phyloP scores from a whole-genome alignment of 2,888 invertebrate genomes.

The Corythucha ciliata region DNA sequence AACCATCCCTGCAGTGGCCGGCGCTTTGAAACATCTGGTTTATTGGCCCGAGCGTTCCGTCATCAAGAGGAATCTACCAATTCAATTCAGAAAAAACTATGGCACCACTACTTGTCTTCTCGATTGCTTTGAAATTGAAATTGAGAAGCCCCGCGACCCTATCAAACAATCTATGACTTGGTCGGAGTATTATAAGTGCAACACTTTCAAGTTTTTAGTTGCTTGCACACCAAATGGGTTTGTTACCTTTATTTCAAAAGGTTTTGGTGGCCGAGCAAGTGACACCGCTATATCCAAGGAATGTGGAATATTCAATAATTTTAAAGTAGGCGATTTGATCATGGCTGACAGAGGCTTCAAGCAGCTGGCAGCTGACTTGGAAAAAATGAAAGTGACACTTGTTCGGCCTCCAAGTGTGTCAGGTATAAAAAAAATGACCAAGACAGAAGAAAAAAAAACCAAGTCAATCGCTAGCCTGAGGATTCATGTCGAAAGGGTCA shows the following conservation, averaged over 20 bases:
- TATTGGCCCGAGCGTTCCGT: slow-evolving; percentile 11
- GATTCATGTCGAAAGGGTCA: neutral
- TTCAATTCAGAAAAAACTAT: slow-evolving; percentile 22
- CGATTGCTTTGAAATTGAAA: slow-evolving; percentile 37
- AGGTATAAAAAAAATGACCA: neutral
- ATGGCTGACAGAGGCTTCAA: slow-evolving; percentile 27
- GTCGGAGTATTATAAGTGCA: slow-evolving; percentile 38
- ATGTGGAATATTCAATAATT: slow-evolving; percentile 29
- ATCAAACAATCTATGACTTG: slow-evolving; percentile 35
- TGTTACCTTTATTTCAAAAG: slow-evolving; percentile 39
- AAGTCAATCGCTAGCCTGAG: too few species aligned
- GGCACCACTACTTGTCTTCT: slow-evolving; percentile 33
- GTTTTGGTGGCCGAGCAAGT: slow-evolving; percentile 38
- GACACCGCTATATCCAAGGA: slow-evolving; percentile 33
- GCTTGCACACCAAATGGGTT: slow-evolving; percentile 38
- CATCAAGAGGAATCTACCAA: slow-evolving; percentile 10
- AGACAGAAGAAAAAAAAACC: neutral
- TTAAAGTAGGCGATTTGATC: slow-evolving; percentile 31
- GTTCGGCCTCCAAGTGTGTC: slow-evolving; percentile 32
- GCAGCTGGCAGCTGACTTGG: slow-evolving; percentile 30
- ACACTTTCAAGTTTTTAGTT: slow-evolving; percentile 38
- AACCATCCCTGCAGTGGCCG: slow-evolving; percentile 5
- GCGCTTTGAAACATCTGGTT: slow-evolving; percentile 20
- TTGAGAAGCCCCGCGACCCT: slow-evolving; percentile 35
- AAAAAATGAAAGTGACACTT: slow-evolving; percentile 26